These are phyloP conservation scores for Manis javanica DNA, from an alignment of 2,797 vertebrate genomes.

Conservation along the genomic window DNA sequence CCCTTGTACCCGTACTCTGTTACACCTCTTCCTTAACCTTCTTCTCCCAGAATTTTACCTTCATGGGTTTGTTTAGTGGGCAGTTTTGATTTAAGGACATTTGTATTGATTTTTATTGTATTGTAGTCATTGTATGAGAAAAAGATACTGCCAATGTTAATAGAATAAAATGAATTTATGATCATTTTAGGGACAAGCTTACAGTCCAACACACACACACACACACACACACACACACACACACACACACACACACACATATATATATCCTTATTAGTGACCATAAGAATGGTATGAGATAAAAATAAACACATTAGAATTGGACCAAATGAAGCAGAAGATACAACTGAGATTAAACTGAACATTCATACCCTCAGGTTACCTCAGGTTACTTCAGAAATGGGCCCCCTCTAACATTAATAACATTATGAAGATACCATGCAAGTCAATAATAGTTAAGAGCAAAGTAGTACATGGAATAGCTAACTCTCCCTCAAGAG, in stretches of 20 bases:
- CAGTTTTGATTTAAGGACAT: neutral
- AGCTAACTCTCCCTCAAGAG: neutral
- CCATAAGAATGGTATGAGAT: neutral
- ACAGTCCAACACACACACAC: neutral
- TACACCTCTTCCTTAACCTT: neutral
- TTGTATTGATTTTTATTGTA: neutral
- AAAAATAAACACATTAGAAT: neutral
- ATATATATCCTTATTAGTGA: neutral
- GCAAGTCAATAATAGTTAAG: neutral
- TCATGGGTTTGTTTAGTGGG: neutral
- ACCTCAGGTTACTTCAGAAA: neutral
- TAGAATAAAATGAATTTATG: slow-evolving; percentile 4
- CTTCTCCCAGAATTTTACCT: neutral
- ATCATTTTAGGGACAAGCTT: neutral
- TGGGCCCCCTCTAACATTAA: neutral
- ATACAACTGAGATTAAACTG: neutral
- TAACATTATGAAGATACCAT: neutral
- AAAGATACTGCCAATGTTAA: neutral
- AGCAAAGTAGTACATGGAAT: neutral
- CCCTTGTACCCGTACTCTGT: neutral
- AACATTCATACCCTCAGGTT: neutral
- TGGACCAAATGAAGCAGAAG: neutral
- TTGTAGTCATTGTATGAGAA: neutral
- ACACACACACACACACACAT: too few relatives aligned
- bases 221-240: too few relatives aligned